Conservation (phyloP, 2,888 invertebrate species). For the Chydorus sphaericus region DNA sequence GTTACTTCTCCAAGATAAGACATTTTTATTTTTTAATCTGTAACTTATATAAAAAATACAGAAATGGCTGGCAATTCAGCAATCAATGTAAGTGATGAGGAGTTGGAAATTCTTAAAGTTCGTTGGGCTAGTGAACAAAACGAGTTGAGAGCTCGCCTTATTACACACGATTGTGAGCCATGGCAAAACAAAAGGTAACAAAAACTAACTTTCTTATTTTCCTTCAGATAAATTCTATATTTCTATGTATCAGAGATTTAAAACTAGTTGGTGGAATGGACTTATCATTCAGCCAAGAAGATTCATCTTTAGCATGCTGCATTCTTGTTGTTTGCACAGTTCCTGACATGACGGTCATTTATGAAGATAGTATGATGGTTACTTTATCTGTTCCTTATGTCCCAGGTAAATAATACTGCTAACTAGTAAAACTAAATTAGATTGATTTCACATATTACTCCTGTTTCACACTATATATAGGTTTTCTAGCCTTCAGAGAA, state of each 20-base stretch:
- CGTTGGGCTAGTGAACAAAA: constrained; percentile 1
- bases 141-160: background rate
- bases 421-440: background rate
- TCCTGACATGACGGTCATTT: constrained; percentile 19
- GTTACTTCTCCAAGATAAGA: no score
- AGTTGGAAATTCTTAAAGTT: no score
- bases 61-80: no score
- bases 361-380: constrained; percentile 17
- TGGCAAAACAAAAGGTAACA: constrained; percentile 2
- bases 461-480: constrained; percentile 19
- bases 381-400: constrained; percentile 28
- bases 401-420: constrained; percentile 19
- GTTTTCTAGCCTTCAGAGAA: constrained; percentile 32
- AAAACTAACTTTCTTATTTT: background rate
- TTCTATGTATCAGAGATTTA: background rate
- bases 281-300: background rate
- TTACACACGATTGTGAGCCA: background rate
- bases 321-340: constrained; percentile 19
- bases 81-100: no score
- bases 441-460: background rate
- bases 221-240: background rate
- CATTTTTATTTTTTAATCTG: no score
- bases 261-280: constrained; percentile 9
- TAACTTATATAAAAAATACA: no score
- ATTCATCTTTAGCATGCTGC: constrained; percentile 8